A percentile compares a stretch with the other conserved stretches of the same genome.
Conservation (phyloP, 2,888 invertebrate species). For the Brachyptera putata region DNA sequence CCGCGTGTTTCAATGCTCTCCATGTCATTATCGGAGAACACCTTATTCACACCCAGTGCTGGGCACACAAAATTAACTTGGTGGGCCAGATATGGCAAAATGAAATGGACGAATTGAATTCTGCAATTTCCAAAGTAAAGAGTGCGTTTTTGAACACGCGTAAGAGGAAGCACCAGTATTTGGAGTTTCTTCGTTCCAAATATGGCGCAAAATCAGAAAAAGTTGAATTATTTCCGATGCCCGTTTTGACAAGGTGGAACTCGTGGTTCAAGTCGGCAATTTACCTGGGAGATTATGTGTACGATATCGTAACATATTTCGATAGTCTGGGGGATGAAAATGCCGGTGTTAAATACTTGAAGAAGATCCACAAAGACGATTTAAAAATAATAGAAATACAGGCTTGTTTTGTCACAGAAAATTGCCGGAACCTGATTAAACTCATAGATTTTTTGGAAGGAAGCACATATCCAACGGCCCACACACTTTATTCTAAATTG, state of each 20-base stretch:
- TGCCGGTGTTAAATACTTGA: conserved; percentile 5
- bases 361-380: background rate
- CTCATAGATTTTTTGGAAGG: conserved; percentile 8
- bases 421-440: background rate
- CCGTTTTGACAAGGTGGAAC: conserved; percentile 26
- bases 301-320: background rate
- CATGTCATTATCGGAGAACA: background rate
- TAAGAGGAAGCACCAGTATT: conserved; percentile 22
- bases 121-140: conserved; percentile 21
- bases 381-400: background rate
- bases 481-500: background rate
- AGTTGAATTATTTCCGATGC: conserved; percentile 25
- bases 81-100: conserved; percentile 17
- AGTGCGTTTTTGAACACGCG: conserved; percentile 24
- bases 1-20: conserved; percentile 1
- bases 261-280: conserved; percentile 24
- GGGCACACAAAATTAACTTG: conserved; percentile 24
- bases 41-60: conserved; percentile 21
- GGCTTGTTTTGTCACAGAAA: conserved; percentile 3
- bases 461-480: background rate
- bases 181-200: background rate
- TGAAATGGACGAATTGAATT: conserved; percentile 23
- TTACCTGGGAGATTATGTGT: conserved; percentile 20
- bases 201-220: conserved; percentile 8
- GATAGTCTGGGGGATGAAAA: conserved; percentile 7